Base-by-base conservation (phyloP, 2,888 invertebrate species). In the Drosophila trichaetosa region DNA sequence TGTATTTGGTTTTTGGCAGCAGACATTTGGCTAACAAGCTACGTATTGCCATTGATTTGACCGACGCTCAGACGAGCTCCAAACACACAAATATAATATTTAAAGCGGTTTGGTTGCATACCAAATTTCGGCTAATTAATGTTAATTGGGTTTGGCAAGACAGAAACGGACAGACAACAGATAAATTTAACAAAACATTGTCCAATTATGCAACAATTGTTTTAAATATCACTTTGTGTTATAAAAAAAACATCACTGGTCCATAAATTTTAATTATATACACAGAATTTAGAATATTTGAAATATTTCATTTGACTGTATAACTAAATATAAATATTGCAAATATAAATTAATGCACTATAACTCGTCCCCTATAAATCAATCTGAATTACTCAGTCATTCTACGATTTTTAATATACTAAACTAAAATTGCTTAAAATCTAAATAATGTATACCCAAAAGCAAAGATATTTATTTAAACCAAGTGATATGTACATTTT, bases 21-120 rank as follows among this genome's bases (percentile, higher is more conserved):
- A 38, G 27, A 42, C 31, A 40, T 40, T 71, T 27, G 21, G 42
- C 76, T 76, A 83, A 77, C 83, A 74, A 85, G 69, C 69, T 59
- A 18, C 24, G n/a, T 52, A 51, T 63, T 65, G 46, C 48, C 54
- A 52, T 66, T 66, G 67, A 79, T 69, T 76, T 62, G 49, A 33
- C 42, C 49, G 33, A 56, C 36, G 56, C 34, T 52, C 27, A 31
- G 38, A 16, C 27, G 31, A 54, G 52, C 48, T 53, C 40, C 13
- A 51, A 59, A 56, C 24, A 42, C 57, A 59, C 34, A 40, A 21
- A 60, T 53, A 52, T 36, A 8, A 31, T 18, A 36, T 51, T 21
- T 51, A 42, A 36, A 69, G 21, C 38, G 34, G 38, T 10, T 24
- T 16, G 11, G n/a, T 38, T 51, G 18, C 49, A 33, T 18, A 2